phyloP scores from a whole-genome alignment of 2,113 vertebrate species.

The Meleagris gallopavo region DNA sequence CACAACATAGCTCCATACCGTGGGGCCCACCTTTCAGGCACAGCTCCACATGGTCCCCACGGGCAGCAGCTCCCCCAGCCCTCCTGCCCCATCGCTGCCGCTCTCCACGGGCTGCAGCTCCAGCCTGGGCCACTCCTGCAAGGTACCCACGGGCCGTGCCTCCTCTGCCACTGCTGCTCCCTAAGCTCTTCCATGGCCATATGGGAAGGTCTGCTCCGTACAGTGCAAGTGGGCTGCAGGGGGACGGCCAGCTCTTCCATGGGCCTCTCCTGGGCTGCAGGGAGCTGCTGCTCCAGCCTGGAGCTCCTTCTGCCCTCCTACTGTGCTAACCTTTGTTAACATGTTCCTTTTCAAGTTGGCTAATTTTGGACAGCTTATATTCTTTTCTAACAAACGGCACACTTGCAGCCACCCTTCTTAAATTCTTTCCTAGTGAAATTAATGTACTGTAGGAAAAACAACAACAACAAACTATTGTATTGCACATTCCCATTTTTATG shows the following conservation, averaged over 20 bases:
- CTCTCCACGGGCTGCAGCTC: not conserved
- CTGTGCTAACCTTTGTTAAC: not conserved
- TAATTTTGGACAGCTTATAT: no score
- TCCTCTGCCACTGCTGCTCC: not conserved
- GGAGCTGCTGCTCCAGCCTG: not conserved
- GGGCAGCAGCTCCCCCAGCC: not conserved
- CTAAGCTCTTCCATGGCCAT: not conserved
- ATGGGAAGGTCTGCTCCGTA: not conserved
- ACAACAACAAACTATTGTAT: not conserved
- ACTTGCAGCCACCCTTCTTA: not conserved
- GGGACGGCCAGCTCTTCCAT: not conserved
- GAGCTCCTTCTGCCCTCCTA: not conserved
- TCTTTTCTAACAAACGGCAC: no score
- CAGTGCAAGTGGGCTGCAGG: no score
- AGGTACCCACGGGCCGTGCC: not conserved
- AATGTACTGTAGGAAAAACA: not conserved
- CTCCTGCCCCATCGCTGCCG: not conserved
- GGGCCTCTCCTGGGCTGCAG: not conserved
- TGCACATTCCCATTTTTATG: not conserved
- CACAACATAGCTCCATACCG: no score
- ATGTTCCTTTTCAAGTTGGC: no score
- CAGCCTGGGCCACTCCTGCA: not conserved
- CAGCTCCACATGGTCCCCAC: not conserved
- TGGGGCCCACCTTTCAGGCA: not conserved
- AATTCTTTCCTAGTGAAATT: not conserved